Base-by-base conservation (phyloP, 2,888 invertebrate genomes). In the Xestia c-nigrum region DNA sequence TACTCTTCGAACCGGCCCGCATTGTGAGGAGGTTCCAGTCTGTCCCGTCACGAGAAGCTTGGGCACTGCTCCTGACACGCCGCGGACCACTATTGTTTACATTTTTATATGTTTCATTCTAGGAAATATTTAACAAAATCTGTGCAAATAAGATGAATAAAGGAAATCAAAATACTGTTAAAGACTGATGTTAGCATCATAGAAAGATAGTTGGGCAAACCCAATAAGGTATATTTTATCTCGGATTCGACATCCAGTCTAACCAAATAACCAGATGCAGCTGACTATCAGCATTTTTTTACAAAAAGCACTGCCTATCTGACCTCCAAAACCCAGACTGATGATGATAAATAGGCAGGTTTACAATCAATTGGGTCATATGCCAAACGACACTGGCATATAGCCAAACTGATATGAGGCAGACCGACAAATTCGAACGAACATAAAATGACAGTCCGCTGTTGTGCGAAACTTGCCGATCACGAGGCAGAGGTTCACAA, bases 341-440 rank as follows among this genome's bases (percentile, higher is more conserved):
- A 43, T 14, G 0, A n/a, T 74, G 74, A 57, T 21, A 67, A 47
- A 68, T 64, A 64, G 16, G 38, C 31, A 47, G 7, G 46, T n/a
- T 43, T 46, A 52, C 43, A 55, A 40, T 10, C 57, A 66, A 61
- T 78, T 55, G 47, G 47, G 52, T 70, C 57, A 59, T 40, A 66
- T 55, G 84, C 61, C 59, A 55, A 70, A 70, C 55, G 16, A n/a
- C 24, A 21, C 47, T 78, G 84, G 80, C 80, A 7, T 40, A 38
- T 16, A 1, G 78, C 84, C 69, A 83, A 83, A 61, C 69, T 7
- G 80, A 69, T 76, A 76, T 12, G 64, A 47, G 50, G 3, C 24
- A 38, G 46, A 65, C n/a, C 65, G 57, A 47, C 70, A 65, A 77
- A 69, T 67, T 59, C n/a, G 7, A 40, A n/a, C 55, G 24, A 46